Conservation (phyloP, 2,888 invertebrate genomes). For the Leptothorax acervorum region DNA sequence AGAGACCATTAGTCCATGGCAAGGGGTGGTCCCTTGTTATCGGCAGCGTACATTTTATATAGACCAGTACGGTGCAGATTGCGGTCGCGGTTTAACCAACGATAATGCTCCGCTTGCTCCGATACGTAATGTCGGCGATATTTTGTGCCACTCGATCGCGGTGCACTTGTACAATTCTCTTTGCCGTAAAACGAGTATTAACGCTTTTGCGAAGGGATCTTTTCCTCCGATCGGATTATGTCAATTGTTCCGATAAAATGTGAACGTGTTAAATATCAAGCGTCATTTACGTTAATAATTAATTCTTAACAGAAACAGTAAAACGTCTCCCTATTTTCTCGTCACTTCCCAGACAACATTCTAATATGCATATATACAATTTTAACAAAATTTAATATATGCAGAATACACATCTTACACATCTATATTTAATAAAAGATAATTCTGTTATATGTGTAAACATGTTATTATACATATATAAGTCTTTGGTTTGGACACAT, state of each 20-base stretch:
- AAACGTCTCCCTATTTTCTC: not conserved
- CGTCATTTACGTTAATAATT: slow-evolving; percentile 17
- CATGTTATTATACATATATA: not conserved
- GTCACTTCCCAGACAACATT: not conserved
- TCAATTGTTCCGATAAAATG: slow-evolving; percentile 22
- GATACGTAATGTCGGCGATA: slow-evolving; percentile 52
- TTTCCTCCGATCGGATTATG: not conserved
- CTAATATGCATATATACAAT: not conserved
- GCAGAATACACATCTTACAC: not conserved
- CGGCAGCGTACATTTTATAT: slow-evolving; percentile 57
- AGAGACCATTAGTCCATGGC: slow-evolving; percentile 38
- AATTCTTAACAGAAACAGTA: not conserved
- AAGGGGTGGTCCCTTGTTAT: slow-evolving; percentile 46
- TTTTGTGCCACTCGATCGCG: slow-evolving; percentile 52
- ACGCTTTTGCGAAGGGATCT: slow-evolving; percentile 19
- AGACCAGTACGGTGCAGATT: slow-evolving; percentile 54
- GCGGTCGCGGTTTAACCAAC: slow-evolving; percentile 47
- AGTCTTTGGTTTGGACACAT: not conserved
- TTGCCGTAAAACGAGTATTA: slow-evolving; percentile 41
- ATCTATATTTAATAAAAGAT: slow-evolving; percentile 9
- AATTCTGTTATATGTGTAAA: not conserved
- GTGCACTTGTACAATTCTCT: slow-evolving; percentile 46
- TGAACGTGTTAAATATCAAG: not conserved
- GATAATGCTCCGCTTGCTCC: slow-evolving; percentile 49
- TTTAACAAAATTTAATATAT: not conserved